phyloP scores from a whole-genome alignment of 2,888 invertebrate species.

The Noctua fimbriata region DNA sequence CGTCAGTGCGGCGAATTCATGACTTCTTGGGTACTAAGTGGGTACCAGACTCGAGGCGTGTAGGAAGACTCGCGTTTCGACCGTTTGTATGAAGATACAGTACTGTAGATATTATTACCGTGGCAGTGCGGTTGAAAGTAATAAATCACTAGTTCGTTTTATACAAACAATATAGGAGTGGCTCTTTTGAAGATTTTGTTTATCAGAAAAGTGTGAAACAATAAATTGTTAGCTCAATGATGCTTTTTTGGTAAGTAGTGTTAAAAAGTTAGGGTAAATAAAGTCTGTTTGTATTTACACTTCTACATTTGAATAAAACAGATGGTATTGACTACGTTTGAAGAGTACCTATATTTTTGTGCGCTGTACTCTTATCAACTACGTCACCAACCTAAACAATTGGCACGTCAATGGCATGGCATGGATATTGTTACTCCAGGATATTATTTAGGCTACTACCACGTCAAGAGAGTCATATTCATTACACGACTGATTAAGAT shows the following conservation, averaged over 20 bases:
- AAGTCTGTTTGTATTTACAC: neutral
- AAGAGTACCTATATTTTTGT: neutral
- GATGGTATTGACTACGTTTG: neutral
- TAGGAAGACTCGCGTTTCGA: too few species aligned
- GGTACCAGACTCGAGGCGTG: too few species aligned
- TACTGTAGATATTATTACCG: too few species aligned
- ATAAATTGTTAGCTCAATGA: slow-evolving; percentile 14
- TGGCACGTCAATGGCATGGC: neutral
- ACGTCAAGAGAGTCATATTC: neutral
- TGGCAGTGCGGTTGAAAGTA: neutral
- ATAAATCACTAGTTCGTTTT: slow-evolving; percentile 23
- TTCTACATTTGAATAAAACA: neutral
- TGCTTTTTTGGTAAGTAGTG: neutral
- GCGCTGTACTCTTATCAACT: neutral
- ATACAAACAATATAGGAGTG: slow-evolving; percentile 24
- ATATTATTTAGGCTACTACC: neutral
- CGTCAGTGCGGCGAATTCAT: too few species aligned
- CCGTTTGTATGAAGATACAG: too few species aligned
- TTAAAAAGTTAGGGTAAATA: neutral
- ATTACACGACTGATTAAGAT: neutral
- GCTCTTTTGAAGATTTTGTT: slow-evolving; percentile 27
- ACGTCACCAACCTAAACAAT: neutral
- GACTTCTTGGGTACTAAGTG: too few species aligned
- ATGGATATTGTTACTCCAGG: neutral
- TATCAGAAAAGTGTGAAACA: slow-evolving; percentile 9